Conservation (phyloP, 2,888 invertebrate species). For the Parnassius mnemosyne region DNA sequence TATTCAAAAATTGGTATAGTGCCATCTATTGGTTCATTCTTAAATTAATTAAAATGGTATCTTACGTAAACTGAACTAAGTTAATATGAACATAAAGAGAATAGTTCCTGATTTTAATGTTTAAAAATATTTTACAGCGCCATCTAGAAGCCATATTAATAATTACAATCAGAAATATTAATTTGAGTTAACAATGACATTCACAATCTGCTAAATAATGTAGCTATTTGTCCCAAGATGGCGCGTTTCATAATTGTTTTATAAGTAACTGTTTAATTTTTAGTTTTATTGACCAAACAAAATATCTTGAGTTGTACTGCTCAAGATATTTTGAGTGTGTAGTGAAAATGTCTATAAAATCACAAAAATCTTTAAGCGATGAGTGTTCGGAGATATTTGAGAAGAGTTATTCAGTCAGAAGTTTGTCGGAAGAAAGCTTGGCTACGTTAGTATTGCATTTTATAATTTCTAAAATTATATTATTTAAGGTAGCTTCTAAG, state of each 20-base stretch:
- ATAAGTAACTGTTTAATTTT: neutral
- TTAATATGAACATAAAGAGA: neutral
- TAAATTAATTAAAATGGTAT: too few species aligned
- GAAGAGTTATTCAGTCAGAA: constrained; percentile 60
- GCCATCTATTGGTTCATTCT: too few species aligned
- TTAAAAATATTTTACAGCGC: neutral
- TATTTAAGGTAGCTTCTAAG: too few species aligned
- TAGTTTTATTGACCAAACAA: constrained; percentile 47
- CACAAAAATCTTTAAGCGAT: constrained; percentile 62
- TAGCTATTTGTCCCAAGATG: constrained; percentile 24
- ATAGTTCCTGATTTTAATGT: neutral
- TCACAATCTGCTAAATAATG: neutral
- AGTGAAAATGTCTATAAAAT: constrained; percentile 64
- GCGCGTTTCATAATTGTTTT: neutral
- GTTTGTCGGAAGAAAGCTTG: constrained; percentile 60
- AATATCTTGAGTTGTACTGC: neutral
- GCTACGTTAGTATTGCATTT: constrained; percentile 7
- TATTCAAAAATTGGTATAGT: too few species aligned
- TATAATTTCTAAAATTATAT: neutral
- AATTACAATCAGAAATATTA: neutral
- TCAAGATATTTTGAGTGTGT: neutral
- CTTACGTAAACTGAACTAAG: neutral
- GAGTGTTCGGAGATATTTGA: constrained; percentile 67
- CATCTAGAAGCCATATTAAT: neutral
- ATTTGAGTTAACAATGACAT: neutral